A percentile compares a stretch with the other conserved stretches of the same genome.
Conservation (phyloP, 2,113 vertebrate genomes). For the Thunnus thynnus region DNA sequence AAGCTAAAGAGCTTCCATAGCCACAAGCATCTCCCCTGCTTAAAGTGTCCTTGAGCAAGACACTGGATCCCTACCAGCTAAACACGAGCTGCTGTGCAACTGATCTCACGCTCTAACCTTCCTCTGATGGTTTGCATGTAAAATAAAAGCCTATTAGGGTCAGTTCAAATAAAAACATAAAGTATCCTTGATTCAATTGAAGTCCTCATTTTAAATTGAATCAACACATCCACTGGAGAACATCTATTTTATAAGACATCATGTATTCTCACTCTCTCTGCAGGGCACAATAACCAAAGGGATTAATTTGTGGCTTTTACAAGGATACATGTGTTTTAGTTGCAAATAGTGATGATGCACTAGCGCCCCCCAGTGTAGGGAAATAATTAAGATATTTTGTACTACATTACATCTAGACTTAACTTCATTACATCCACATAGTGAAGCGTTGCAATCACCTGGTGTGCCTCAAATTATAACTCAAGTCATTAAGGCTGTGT, state of each 20-base stretch:
- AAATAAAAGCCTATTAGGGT: neutral
- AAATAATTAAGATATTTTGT: neutral
- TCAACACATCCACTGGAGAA: conserved; percentile 24
- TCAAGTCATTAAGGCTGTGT: neutral
- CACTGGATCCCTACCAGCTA: too few relatives aligned
- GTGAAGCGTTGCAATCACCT: neutral
- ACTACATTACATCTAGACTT: neutral
- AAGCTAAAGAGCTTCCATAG: neutral
- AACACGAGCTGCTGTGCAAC: neutral
- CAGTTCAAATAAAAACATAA: neutral
- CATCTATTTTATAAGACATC: conserved; percentile 42
- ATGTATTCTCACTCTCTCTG: conserved; percentile 38
- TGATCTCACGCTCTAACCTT: too few relatives aligned
- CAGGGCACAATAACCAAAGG: conserved; percentile 34
- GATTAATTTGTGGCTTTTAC: conserved; percentile 41
- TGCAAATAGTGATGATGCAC: conserved; percentile 33
- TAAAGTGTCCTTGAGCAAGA: conserved; percentile 17
- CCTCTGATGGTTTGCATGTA: neutral
- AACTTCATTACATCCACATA: too few relatives aligned
- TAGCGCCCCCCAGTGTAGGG: conserved; percentile 72
- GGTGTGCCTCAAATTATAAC: neutral
- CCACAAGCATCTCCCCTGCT: neutral
- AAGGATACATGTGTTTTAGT: conserved; percentile 2
- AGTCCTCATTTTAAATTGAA: conserved; percentile 12
- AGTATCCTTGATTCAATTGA: too few relatives aligned